phyloP scores from a whole-genome alignment of 2,888 invertebrate species.

The Drosophila pegasa region DNA sequence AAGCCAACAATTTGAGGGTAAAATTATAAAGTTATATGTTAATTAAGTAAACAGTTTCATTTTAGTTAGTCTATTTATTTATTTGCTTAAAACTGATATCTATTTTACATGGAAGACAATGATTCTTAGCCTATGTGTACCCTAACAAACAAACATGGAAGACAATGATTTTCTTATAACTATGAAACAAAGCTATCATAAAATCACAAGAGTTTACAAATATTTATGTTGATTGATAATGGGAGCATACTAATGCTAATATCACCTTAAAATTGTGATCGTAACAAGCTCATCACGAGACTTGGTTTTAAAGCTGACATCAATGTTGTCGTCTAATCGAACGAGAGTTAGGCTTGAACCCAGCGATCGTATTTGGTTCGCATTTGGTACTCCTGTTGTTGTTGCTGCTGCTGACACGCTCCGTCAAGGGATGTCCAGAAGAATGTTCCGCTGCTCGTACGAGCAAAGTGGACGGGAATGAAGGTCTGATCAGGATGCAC shows the following conservation, averaged over 20 bases:
- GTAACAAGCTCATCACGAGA: constrained; percentile 54
- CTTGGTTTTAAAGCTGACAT: constrained; percentile 80
- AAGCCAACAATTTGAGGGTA: no score
- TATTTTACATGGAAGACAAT: constrained; percentile 83
- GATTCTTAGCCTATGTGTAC: constrained; percentile 53
- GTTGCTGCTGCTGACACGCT: constrained; percentile 64
- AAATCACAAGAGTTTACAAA: constrained; percentile 64
- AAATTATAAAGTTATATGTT: no score
- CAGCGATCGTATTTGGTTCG: constrained; percentile 79
- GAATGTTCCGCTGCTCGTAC: constrained; percentile 92
- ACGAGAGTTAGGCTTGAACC: constrained; percentile 79
- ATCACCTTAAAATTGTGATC: constrained; percentile 75
- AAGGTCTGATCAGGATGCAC: constrained; percentile 80
- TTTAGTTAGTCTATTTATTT: constrained; percentile 42
- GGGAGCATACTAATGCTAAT: constrained; percentile 73
- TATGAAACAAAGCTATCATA: constrained; percentile 51
- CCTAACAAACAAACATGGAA: constrained; percentile 81
- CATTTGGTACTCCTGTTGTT: constrained; percentile 61
- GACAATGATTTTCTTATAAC: constrained; percentile 78
- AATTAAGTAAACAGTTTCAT: constrained; percentile 1
- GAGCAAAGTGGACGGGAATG: constrained; percentile 91
- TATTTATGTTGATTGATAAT: not conserved
- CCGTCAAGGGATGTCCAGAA: constrained; percentile 89
- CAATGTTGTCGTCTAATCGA: constrained; percentile 11
- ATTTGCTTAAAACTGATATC: constrained; percentile 58